phyloP scores from a whole-genome alignment of 2,797 vertebrate genomes.

The Tangara arthus region DNA sequence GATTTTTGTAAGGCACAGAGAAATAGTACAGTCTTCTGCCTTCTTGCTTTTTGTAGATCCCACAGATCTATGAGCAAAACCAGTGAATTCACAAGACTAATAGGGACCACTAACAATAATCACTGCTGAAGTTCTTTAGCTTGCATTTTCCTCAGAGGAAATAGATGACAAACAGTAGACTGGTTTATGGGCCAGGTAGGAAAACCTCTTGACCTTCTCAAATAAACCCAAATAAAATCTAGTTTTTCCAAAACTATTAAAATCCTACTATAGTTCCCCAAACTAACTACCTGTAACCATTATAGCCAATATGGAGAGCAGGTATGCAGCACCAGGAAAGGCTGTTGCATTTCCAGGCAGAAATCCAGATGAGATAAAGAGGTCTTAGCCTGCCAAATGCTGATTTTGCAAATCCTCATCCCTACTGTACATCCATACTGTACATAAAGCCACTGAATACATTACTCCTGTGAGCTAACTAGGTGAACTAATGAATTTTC shows the following conservation, averaged over 20 bases:
- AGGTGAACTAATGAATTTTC: not conserved
- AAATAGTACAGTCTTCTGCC: not conserved
- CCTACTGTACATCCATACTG: not conserved
- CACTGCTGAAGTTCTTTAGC: not conserved
- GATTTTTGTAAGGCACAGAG: not conserved
- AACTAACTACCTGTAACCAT: not conserved
- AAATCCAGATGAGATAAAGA: not conserved
- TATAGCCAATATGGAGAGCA: not conserved
- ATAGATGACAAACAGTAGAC: not conserved
- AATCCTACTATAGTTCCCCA: not conserved
- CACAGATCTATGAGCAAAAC: not conserved
- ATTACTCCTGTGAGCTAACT: not conserved
- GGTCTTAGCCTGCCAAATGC: not conserved
- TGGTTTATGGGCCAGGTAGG: not conserved
- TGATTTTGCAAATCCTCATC: not conserved
- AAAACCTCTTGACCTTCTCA: not conserved
- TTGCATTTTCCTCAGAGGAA: not conserved
- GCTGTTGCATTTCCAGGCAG: not conserved
- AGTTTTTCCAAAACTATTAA: not conserved
- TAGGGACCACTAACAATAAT: not conserved
- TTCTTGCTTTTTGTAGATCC: not conserved
- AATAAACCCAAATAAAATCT: not conserved
- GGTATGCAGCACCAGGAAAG: not conserved
- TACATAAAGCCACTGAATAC: not conserved
- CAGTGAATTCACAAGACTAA: not conserved